Evolutionary conservation across 1,140 invertebrate genomes (phyloP).

Genomic region (Cydia amplana): DNA sequence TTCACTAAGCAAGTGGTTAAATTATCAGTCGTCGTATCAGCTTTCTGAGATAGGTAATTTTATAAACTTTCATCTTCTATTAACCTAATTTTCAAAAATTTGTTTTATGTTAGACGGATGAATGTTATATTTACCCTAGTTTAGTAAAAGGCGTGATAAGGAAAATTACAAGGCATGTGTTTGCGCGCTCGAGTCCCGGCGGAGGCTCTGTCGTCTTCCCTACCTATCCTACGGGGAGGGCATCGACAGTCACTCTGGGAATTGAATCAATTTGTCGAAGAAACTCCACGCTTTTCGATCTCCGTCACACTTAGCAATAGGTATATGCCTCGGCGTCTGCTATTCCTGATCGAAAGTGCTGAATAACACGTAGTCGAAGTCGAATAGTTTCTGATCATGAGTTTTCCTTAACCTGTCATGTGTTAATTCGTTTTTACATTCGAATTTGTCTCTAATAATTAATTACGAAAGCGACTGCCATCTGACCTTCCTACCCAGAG

Average conservation of each 20-base stretch:
- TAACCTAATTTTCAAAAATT: background rate
- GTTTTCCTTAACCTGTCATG: background rate
- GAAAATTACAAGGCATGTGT: conserved; percentile 3
- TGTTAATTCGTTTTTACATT: background rate
- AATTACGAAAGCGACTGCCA: too few species aligned
- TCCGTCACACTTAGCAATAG: conserved; percentile 41
- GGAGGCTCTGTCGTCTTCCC: conserved; percentile 27
- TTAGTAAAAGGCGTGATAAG: background rate
- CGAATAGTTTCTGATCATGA: background rate
- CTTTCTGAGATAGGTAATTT: background rate
- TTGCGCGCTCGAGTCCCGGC: conserved; percentile 39
- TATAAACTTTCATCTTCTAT: background rate
- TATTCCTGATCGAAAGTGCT: background rate
- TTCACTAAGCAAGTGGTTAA: background rate
- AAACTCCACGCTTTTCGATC: conserved; percentile 59
- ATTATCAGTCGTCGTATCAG: background rate
- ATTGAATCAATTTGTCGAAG: conserved; percentile 70
- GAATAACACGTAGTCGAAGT: background rate
- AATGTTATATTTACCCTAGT: conserved; percentile 34
- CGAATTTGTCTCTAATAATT: background rate
- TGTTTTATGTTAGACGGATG: conserved; percentile 30
- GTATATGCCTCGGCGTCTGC: background rate
- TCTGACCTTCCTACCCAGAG: too few species aligned
- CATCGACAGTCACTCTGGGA: conserved; percentile 57
- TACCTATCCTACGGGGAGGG: conserved; percentile 50